These are phyloP conservation scores for Drosophila flavopinicola DNA, from an alignment of 2,888 invertebrate genomes.

Conservation along the genomic window DNA sequence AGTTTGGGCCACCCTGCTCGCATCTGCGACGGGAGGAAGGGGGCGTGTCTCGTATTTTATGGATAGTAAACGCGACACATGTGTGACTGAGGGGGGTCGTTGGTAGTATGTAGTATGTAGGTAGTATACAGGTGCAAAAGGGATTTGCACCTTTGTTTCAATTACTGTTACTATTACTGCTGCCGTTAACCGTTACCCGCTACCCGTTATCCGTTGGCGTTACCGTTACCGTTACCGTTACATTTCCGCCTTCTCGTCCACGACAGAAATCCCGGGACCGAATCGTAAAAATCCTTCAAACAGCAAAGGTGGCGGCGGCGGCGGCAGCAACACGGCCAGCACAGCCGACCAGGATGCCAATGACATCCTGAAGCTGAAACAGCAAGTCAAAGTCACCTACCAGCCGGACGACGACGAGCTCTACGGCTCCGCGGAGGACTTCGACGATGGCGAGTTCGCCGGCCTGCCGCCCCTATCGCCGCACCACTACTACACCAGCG, in stretches of 20 bases:
- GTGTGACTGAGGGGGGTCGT: background rate
- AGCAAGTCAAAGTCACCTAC: slow-evolving; percentile 84
- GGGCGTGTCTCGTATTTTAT: slow-evolving; percentile 26
- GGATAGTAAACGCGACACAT: slow-evolving; percentile 50
- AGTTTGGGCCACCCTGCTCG: slow-evolving; percentile 77
- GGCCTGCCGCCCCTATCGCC: slow-evolving; percentile 81
- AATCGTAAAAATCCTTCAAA: slow-evolving; percentile 86
- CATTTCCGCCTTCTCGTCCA: slow-evolving; percentile 52
- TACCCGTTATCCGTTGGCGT: slow-evolving; percentile 20
- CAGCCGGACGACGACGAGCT: slow-evolving; percentile 88
- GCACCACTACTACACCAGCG: slow-evolving; percentile 81
- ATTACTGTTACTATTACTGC: slow-evolving; percentile 56
- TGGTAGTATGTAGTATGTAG: background rate
- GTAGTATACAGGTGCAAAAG: background rate
- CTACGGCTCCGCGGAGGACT: slow-evolving; percentile 89
- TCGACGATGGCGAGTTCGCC: slow-evolving; percentile 86
- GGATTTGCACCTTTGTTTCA: slow-evolving; percentile 71
- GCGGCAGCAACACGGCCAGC: slow-evolving; percentile 32
- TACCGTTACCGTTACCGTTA: slow-evolving; percentile 29
- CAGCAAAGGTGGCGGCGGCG: slow-evolving; percentile 64
- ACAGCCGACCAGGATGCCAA: slow-evolving; percentile 82
- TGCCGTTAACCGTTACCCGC: slow-evolving; percentile 33
- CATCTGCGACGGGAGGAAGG: too few relatives aligned
- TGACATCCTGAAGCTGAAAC: slow-evolving; percentile 84
- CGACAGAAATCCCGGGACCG: slow-evolving; percentile 91